phyloP scores from a whole-genome alignment of 1,140 invertebrate genomes.

The Nylanderia fulva region DNA sequence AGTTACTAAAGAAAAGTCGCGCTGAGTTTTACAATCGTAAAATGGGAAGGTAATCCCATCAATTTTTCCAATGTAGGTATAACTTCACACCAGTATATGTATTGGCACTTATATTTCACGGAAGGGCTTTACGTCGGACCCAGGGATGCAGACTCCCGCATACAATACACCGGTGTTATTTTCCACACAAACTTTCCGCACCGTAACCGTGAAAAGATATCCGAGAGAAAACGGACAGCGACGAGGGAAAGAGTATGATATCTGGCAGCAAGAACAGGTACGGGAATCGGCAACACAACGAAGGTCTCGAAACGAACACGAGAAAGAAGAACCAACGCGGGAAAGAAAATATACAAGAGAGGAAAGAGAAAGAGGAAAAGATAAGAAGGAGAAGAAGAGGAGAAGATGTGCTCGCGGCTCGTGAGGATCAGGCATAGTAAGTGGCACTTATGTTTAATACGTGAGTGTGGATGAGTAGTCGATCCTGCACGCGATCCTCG shows the following conservation, averaged over 20 bases:
- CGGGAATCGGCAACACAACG: slow-evolving; percentile 54
- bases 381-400: slow-evolving; percentile 21
- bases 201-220: background rate
- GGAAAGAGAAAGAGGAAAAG: slow-evolving; percentile 15
- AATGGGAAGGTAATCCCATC: no score
- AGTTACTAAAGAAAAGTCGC: background rate
- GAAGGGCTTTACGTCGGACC: no score
- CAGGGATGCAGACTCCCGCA: background rate
- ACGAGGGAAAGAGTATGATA: slow-evolving; percentile 40
- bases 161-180: background rate
- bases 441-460: slow-evolving; percentile 81
- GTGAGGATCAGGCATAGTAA: slow-evolving; percentile 76
- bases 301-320: slow-evolving; percentile 43
- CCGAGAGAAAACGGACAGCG: slow-evolving; percentile 29
- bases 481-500: slow-evolving; percentile 79
- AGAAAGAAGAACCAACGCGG: slow-evolving; percentile 25
- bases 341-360: background rate
- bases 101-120: no score
- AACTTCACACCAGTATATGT: no score
- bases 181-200: slow-evolving; percentile 15
- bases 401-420: slow-evolving; percentile 69
- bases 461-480: slow-evolving; percentile 80
- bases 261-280: slow-evolving; percentile 60
- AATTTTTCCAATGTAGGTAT: no score
- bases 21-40: background rate